Base-by-base conservation (phyloP, 2,113 vertebrate genomes). In the Oncorhynchus masou region DNA sequence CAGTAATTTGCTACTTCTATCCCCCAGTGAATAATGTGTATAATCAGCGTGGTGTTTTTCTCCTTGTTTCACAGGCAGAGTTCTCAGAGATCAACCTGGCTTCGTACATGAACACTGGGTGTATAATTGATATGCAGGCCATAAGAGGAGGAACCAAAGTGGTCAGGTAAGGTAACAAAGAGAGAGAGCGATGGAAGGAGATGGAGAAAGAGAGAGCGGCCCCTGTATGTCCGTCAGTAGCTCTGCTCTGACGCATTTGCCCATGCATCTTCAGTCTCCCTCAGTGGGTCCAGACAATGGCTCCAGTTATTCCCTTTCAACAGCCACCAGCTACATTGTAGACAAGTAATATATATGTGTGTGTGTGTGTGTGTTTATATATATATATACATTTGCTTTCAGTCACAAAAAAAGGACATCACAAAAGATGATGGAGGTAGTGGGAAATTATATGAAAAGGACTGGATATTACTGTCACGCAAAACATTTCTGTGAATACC, bases 1-100 rank as follows among this genome's bases (percentile, higher is more conserved):
- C 39, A 45, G 9, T 11, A 1, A 11, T 54, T 16, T 54, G 16
- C 51, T 54, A 16, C 16, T 54, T 54, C 51, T 54, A 19, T 54
- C 15, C 51, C 51, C 16, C 51, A 54, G 51, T 19, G 16, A 19
- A 54, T 54, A 54, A 16, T 54, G 51, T 54, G 51, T 54, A 19
- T 15, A n/a, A 39, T 68, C 27, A 69, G 5, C 45, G 2, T 16
- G 11, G 31, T 20, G 19, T 69, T 45, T 69, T 29, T 11, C 9
- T 27, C 9, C 34, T n/a, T 31, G 20, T 45, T 45, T 69, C 65
- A 24, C 89, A 99, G 97, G 97, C 96, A 0, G 96, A 99, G 89
- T 98, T 99, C 90, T 96, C 96, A 0, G 96, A 98, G 92, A 79
- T 99, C 88, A 99, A 98, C 84, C 91, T 98, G 87, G 96, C 95